A percentile compares a stretch with the other conserved stretches of the same genome.
phyloP scores from a whole-genome alignment of 2,113 vertebrate genomes.

The Centropus bengalensis region DNA sequence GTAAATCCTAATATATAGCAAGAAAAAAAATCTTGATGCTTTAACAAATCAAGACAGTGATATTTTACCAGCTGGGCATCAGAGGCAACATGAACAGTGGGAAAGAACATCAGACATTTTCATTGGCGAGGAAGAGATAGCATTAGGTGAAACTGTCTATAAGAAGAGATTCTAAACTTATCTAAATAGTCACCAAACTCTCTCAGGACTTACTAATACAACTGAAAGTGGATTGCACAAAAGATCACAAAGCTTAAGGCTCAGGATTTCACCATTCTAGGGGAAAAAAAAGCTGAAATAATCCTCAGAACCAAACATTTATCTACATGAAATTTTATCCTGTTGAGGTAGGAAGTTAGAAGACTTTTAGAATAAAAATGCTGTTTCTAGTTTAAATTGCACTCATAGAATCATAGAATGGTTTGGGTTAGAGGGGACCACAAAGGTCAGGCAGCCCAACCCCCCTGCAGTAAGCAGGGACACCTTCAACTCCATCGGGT shows the following conservation, averaged over 20 bases:
- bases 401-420: neutral
- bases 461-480: too few relatives aligned
- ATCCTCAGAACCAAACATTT: neutral
- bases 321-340: neutral
- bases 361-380: neutral
- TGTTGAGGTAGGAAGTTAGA: neutral
- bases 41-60: neutral
- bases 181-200: neutral
- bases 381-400: neutral
- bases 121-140: neutral
- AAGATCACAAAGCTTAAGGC: neutral
- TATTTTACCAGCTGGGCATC: neutral
- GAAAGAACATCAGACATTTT: neutral
- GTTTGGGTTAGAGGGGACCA: too few relatives aligned
- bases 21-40: neutral
- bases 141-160: neutral
- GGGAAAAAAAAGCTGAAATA: neutral
- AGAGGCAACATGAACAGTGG: neutral
- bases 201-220: neutral
- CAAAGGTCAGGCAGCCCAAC: too few relatives aligned
- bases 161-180: neutral
- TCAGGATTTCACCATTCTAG: neutral
- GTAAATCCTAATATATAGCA: neutral
- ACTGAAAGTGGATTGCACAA: neutral
- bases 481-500: too few relatives aligned